Evolutionary conservation across 2,113 vertebrate species (phyloP).

Genomic region (Notechis scutatus): DNA sequence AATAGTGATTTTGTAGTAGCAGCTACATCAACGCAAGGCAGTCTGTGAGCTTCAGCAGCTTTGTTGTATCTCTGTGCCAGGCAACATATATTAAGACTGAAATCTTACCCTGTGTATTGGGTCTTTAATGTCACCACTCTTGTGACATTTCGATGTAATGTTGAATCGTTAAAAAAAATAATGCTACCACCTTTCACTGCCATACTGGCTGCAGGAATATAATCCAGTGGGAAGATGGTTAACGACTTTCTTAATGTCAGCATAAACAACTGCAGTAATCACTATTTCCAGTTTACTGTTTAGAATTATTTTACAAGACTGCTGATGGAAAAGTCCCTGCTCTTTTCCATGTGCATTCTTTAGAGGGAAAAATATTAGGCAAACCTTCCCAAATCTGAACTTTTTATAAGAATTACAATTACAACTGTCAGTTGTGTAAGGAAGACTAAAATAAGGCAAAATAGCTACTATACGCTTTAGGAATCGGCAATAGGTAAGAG

Average conservation of each 20-base stretch:
- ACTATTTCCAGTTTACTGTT: slow-evolving; percentile 31
- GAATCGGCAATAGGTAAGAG: neutral
- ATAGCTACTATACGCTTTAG: neutral
- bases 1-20: too few relatives aligned
- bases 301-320: slow-evolving; percentile 21
- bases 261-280: slow-evolving; percentile 36
- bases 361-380: neutral
- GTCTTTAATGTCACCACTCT: slow-evolving; percentile 21
- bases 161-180: slow-evolving; percentile 33
- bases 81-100: slow-evolving; percentile 52
- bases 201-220: slow-evolving; percentile 6
- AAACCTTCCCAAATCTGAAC: neutral
- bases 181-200: slow-evolving; percentile 18
- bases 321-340: neutral
- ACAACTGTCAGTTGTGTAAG: neutral
- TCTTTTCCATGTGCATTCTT: neutral
- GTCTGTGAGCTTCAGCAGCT: neutral
- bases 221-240: slow-evolving; percentile 33
- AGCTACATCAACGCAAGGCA: neutral
- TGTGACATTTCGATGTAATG: slow-evolving; percentile 28
- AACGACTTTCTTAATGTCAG: slow-evolving; percentile 38
- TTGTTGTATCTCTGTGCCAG: neutral
- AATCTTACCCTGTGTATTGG: neutral
- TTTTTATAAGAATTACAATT: neutral
- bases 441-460: neutral